Evolutionary conservation across 2,113 vertebrate species (phyloP), one percentile per base, ranked within the genome.

Genomic region (Ochotona curzoniae): DNA sequence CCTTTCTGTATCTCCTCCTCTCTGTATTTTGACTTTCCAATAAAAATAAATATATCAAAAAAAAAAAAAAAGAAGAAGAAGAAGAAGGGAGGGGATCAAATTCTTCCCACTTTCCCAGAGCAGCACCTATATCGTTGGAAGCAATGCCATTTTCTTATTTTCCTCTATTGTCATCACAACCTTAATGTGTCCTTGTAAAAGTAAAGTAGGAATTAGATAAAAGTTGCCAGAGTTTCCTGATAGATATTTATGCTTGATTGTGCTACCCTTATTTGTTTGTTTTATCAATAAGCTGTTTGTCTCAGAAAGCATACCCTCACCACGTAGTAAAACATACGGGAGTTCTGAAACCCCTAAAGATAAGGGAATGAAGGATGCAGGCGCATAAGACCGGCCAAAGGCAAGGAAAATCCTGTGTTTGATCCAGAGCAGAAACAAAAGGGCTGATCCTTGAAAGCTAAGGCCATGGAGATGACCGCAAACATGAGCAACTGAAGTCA

Each of bases 51-150:
- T 44, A 44, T 44, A 44, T 44, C 6, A 4, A 44, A 44, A 44
- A 44, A 44, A 44, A 44, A n/a, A n/a, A n/a, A n/a, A n/a, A n/a
- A n/a, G n/a, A n/a, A n/a, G n/a, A n/a, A n/a, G n/a, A n/a, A n/a
- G n/a, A n/a, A n/a, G n/a, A n/a, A 44, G 38, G 18, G 17, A 89
- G 35, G 54, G 26, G 32, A 83, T 90, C 78, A 44, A 82, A 79
- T 83, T 93, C 93, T 66, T 80, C 38, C 67, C 11, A 18, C 71
- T 75, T 89, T 91, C 44, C 60, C 83, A 63, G 10, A 74, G 35
- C 61, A 54, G 8, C 18, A 14, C 11, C 57, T 28, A 49, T 25
- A 12, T 18, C 51, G 51, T 49, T 12, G 38, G 63, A 61, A 86
- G 57, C 44, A 88, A 84, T 30, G 51, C 11, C 51, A 23, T 26